These are phyloP conservation scores for Acronicta leporina DNA, from an alignment of 2,888 invertebrate species.

Conservation along the genomic window DNA sequence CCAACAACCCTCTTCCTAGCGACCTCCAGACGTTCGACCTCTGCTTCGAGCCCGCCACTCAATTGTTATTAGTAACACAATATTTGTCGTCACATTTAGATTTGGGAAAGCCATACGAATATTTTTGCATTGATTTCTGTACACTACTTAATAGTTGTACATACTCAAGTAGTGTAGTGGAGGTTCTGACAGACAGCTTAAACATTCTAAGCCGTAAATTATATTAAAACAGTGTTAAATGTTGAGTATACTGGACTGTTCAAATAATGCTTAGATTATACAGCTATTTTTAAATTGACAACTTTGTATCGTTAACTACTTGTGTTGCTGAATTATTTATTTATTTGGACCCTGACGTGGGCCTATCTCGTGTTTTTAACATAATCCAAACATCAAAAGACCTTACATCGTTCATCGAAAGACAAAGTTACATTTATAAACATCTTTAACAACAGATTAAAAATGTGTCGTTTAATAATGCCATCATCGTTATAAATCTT, in stretches of 20 bases:
- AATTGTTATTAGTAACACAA: conserved; percentile 49
- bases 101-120: conserved; percentile 60
- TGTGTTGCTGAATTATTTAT: conserved; percentile 1
- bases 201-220: no score
- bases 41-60: conserved; percentile 49
- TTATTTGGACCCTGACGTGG: conserved; percentile 20
- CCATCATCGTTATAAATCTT: not conserved
- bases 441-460: not conserved
- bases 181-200: no score
- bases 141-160: not conserved
- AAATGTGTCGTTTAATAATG: not conserved
- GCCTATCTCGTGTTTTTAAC: conserved; percentile 9
- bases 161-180: no score
- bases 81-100: conserved; percentile 57
- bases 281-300: no score
- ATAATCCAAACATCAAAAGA: conserved; percentile 11
- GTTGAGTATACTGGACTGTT: no score
- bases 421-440: conserved; percentile 11
- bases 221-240: no score
- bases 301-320: no score
- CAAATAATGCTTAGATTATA: no score
- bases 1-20: conserved; percentile 62
- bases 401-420: conserved; percentile 12
- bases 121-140: conserved; percentile 51
- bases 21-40: conserved; percentile 84